Conservation (phyloP, 2,888 invertebrate species). For the Luffia ferchaultella region DNA sequence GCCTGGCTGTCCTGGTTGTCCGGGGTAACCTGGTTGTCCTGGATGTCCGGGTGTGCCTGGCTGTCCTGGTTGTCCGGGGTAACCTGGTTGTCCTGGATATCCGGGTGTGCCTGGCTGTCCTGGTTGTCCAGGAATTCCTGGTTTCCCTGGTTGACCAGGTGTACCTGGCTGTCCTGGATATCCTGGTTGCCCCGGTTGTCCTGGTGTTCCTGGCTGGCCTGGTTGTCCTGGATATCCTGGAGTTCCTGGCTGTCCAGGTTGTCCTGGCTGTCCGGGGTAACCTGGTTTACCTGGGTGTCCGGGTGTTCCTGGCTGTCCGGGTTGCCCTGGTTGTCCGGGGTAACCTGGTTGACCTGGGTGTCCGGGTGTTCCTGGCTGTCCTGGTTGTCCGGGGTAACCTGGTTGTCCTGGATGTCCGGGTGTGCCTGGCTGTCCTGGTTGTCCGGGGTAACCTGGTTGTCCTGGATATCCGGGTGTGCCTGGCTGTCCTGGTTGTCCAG, state of each 20-base stretch:
- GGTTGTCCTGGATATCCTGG: slow-evolving; percentile 24
- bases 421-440: slow-evolving; percentile 15
- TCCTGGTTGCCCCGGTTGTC: slow-evolving; percentile 20
- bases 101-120: slow-evolving; percentile 29
- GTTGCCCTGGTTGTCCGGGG: slow-evolving; percentile 14
- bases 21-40: slow-evolving; percentile 34
- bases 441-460: slow-evolving; percentile 15
- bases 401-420: slow-evolving; percentile 12
- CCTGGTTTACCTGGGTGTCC: slow-evolving; percentile 13
- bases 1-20: slow-evolving; percentile 25
- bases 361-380: slow-evolving; percentile 30
- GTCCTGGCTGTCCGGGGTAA: slow-evolving; percentile 21
- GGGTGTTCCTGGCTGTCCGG: slow-evolving; percentile 13
- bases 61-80: slow-evolving; percentile 21
- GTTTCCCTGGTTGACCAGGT: slow-evolving; percentile 19
- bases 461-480: slow-evolving; percentile 17
- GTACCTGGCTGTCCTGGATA: slow-evolving; percentile 19
- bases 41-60: slow-evolving; percentile 20
- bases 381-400: slow-evolving; percentile 27
- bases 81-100: slow-evolving; percentile 16
- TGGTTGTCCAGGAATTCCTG: slow-evolving; percentile 17
- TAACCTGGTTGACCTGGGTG: slow-evolving; percentile 21
- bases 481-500: background rate
- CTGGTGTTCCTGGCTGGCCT: slow-evolving; percentile 20
- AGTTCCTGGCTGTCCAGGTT: slow-evolving; percentile 22